These are phyloP conservation scores for Caenorhabditis imperialis DNA, from an alignment of 2,888 invertebrate genomes.

Conservation along the genomic window DNA sequence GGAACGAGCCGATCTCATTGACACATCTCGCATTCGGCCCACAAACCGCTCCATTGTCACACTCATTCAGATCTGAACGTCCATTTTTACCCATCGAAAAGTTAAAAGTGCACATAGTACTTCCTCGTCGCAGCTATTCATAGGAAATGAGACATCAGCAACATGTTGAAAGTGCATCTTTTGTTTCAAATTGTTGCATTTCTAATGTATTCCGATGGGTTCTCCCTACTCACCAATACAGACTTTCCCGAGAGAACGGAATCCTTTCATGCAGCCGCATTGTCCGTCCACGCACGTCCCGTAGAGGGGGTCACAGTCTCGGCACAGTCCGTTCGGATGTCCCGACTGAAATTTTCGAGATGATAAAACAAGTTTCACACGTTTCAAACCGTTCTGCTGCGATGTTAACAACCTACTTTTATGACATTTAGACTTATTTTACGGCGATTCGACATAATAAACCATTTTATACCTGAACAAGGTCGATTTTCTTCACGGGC, in stretches of 20 bases:
- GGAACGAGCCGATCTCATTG: constrained; percentile 85
- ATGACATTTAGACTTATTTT: too few relatives aligned
- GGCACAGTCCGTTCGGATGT: constrained; percentile 45
- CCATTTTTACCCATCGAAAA: neutral
- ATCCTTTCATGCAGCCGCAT: constrained; percentile 73
- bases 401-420: too few relatives aligned
- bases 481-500: constrained; percentile 12
- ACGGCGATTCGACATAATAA: neutral
- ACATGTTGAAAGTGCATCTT: constrained; percentile 40
- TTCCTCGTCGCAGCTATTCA: constrained; percentile 29
- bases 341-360: constrained; percentile 42
- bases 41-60: constrained; percentile 85
- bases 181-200: constrained; percentile 40
- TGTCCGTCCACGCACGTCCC: constrained; percentile 69
- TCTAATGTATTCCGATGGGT: constrained; percentile 28
- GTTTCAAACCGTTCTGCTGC: too few relatives aligned
- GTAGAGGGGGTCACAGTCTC: constrained; percentile 64
- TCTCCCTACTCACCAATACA: constrained; percentile 71
- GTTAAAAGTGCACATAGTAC: neutral
- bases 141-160: constrained; percentile 43
- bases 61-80: constrained; percentile 87
- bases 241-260: constrained; percentile 65
- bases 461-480: constrained; percentile 3
- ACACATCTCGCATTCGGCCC: constrained; percentile 87
- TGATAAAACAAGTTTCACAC: too few relatives aligned